Evolutionary conservation across 2,888 invertebrate species (phyloP).

Genomic region (Acanthoscelides obtectus): DNA sequence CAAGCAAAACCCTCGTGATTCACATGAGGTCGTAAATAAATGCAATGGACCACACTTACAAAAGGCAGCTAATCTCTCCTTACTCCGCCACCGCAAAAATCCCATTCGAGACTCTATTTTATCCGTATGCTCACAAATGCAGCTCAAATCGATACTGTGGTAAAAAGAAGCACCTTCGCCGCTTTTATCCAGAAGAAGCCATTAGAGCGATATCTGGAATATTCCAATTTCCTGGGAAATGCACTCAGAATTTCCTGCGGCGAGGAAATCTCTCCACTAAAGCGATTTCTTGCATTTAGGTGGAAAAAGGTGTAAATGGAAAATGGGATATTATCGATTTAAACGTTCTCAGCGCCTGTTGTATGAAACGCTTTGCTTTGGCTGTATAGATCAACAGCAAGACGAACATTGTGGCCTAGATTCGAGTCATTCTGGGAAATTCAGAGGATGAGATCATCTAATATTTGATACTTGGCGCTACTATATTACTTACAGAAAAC

Average conservation of each 20-base stretch:
- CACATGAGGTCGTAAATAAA: no score
- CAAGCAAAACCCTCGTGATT: no score
- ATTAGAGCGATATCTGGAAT: background rate
- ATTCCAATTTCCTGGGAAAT: background rate
- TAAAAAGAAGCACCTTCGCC: background rate
- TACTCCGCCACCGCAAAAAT: background rate
- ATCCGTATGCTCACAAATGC: background rate
- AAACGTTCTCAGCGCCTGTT: background rate
- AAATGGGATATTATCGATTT: background rate
- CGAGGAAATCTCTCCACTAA: background rate
- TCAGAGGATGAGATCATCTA: background rate
- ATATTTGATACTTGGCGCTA: background rate
- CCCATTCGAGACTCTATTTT: background rate
- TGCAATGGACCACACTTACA: background rate
- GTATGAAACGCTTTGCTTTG: background rate
- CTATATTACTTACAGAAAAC: no score
- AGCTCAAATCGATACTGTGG: background rate
- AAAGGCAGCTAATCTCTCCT: background rate
- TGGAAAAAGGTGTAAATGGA: background rate
- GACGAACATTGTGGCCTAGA: background rate
- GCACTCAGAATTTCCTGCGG: background rate
- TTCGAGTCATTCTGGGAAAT: background rate
- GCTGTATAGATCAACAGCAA: background rate
- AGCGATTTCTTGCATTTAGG: background rate
- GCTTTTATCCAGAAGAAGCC: background rate